Conservation (phyloP, 2,888 invertebrate genomes). For the Nephrotoma appendiculata region DNA sequence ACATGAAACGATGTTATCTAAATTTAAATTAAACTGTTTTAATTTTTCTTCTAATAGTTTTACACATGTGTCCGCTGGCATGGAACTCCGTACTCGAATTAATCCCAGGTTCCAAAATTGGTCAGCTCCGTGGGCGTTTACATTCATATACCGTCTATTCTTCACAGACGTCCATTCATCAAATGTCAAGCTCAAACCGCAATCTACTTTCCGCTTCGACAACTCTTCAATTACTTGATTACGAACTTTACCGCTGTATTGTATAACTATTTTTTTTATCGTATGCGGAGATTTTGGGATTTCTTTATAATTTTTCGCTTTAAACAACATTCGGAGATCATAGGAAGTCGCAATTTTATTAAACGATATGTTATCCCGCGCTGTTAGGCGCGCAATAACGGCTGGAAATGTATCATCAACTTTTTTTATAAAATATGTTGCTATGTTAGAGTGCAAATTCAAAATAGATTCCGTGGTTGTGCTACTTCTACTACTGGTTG, state of each 20-base stretch:
- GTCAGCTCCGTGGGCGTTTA: too few relatives aligned
- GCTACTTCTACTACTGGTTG: too few relatives aligned
- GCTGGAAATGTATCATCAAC: background rate
- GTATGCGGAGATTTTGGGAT: background rate
- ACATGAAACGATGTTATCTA: background rate
- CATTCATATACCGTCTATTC: background rate
- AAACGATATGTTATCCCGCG: background rate
- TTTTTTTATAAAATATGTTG: background rate
- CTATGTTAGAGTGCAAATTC: background rate
- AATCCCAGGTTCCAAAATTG: too few relatives aligned
- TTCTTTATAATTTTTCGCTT: background rate
- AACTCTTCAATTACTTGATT: background rate
- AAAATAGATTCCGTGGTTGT: too few relatives aligned
- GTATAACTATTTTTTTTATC: slow-evolving; percentile 1
- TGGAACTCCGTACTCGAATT: background rate
- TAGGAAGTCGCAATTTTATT: background rate
- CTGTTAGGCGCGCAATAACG: background rate
- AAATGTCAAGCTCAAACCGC: background rate
- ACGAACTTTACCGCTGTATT: background rate
- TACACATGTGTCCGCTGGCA: background rate
- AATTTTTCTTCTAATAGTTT: background rate
- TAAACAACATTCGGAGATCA: background rate
- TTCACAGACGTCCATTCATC: background rate
- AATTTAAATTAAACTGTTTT: background rate
- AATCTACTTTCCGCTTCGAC: background rate